These are phyloP conservation scores for Hyposoter didymator DNA, from an alignment of 2,888 invertebrate genomes.

Conservation along the genomic window DNA sequence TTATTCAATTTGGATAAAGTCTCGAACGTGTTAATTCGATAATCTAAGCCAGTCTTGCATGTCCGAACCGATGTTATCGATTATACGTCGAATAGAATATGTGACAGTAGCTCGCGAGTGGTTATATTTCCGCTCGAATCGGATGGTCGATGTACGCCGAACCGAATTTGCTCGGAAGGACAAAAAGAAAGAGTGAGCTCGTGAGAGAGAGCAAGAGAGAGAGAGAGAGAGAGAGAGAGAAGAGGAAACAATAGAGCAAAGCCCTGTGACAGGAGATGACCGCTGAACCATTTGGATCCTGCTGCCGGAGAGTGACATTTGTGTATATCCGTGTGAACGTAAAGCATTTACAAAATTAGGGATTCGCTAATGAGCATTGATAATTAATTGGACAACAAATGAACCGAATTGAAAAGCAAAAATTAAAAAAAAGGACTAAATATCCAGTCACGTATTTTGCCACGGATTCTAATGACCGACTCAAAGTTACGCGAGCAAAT, in stretches of 20 bases:
- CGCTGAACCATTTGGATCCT: slow-evolving; percentile 29
- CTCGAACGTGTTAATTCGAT: slow-evolving; percentile 71
- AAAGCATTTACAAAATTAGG: slow-evolving; percentile 30
- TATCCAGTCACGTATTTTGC: background rate
- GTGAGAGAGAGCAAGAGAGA: background rate
- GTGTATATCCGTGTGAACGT: slow-evolving; percentile 16
- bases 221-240: background rate
- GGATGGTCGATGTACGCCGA: slow-evolving; percentile 40
- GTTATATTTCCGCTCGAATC: slow-evolving; percentile 20
- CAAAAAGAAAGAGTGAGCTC: background rate
- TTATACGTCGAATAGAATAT: slow-evolving; percentile 75
- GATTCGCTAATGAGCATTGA: slow-evolving; percentile 31
- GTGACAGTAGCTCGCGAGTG: slow-evolving; percentile 63
- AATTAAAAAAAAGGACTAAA: background rate
- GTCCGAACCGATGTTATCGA: slow-evolving; percentile 73
- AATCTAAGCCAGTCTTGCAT: slow-evolving; percentile 78
- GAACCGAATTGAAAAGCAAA: background rate
- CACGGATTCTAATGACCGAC: background rate
- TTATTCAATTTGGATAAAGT: slow-evolving; percentile 60
- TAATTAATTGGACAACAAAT: slow-evolving; percentile 18
- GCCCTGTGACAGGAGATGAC: slow-evolving; percentile 37
- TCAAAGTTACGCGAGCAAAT: background rate
- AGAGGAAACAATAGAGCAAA: background rate
- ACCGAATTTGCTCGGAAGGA: slow-evolving; percentile 7
- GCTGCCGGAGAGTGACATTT: slow-evolving; percentile 35